phyloP scores from a whole-genome alignment of 2,888 invertebrate genomes.

The Hirtodrosophila histrioides region DNA sequence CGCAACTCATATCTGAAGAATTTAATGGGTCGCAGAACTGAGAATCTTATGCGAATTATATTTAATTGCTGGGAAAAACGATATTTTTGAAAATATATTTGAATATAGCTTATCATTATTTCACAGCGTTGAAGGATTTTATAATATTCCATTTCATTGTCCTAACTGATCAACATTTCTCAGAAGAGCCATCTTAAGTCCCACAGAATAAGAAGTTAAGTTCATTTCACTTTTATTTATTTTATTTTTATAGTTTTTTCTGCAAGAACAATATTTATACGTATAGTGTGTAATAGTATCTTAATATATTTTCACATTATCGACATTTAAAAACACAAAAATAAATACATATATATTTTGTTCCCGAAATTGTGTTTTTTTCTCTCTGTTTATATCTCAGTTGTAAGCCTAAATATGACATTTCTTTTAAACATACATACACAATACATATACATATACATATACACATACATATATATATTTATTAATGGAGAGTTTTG shows the following conservation, averaged over 20 bases:
- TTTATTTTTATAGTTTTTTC: constrained; percentile 44
- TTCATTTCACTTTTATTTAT: constrained; percentile 35
- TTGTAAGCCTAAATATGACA: constrained; percentile 77
- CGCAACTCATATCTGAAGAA: no score
- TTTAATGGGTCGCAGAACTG: no score
- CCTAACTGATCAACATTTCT: no score
- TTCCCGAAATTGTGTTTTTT: constrained; percentile 77
- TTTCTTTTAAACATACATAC: constrained; percentile 43
- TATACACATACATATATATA: constrained; percentile 15
- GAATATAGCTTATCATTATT: no score
- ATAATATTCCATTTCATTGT: no score
- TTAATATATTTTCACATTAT: constrained; percentile 60
- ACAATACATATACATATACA: constrained; percentile 7
- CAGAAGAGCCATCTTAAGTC: no score
- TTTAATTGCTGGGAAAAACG: no score
- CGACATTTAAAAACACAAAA: constrained; percentile 72
- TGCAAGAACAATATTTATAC: constrained; percentile 72
- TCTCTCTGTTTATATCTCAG: constrained; percentile 58
- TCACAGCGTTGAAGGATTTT: no score
- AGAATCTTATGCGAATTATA: no score
- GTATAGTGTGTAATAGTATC: constrained; percentile 46
- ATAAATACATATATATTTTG: constrained; percentile 79
- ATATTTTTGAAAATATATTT: no score
- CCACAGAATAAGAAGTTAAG: not conserved
- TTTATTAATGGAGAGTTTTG: constrained; percentile 46